phyloP scores from a whole-genome alignment of 1,140 invertebrate species.

The Drosophila nigrodunni region DNA sequence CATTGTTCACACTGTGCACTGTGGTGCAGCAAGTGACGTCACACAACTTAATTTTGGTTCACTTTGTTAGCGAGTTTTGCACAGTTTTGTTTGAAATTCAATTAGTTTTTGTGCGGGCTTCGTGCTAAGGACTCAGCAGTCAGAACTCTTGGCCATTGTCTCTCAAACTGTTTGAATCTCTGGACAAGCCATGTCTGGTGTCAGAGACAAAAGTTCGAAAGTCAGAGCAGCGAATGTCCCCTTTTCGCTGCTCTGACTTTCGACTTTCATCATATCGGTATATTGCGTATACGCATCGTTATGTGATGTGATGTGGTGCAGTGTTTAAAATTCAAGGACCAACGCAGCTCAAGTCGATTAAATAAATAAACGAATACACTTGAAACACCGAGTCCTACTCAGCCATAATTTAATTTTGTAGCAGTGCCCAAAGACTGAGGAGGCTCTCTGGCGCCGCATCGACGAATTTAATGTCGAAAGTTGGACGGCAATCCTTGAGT shows the following conservation, averaged over 20 bases:
- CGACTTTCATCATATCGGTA: slow-evolving; percentile 4
- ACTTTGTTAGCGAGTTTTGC: slow-evolving; percentile 80
- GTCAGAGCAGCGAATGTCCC: slow-evolving; percentile 20
- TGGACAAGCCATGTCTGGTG: slow-evolving; percentile 8
- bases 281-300: slow-evolving; percentile 61
- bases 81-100: slow-evolving; percentile 83
- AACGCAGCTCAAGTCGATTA: slow-evolving; percentile 71
- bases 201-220: slow-evolving; percentile 30
- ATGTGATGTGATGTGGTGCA: slow-evolving; percentile 13
- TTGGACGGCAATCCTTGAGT: slow-evolving; percentile 48
- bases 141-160: slow-evolving; percentile 27
- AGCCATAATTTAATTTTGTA: slow-evolving; percentile 74
- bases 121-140: background rate
- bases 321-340: slow-evolving; percentile 65
- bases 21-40: slow-evolving; percentile 41
- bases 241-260: too few species aligned
- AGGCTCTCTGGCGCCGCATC: slow-evolving; percentile 43
- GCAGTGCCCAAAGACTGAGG: slow-evolving; percentile 22
- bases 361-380: slow-evolving; percentile 70
- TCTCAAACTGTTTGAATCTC: slow-evolving; percentile 9
- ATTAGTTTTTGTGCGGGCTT: slow-evolving; percentile 76
- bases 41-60: slow-evolving; percentile 68
- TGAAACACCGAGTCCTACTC: slow-evolving; percentile 10
- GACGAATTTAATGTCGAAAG: slow-evolving; percentile 72
- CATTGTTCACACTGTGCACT: too few species aligned